These are phyloP conservation scores for Microctonus hyperodae DNA, from an alignment of 2,888 invertebrate species.

Conservation along the genomic window DNA sequence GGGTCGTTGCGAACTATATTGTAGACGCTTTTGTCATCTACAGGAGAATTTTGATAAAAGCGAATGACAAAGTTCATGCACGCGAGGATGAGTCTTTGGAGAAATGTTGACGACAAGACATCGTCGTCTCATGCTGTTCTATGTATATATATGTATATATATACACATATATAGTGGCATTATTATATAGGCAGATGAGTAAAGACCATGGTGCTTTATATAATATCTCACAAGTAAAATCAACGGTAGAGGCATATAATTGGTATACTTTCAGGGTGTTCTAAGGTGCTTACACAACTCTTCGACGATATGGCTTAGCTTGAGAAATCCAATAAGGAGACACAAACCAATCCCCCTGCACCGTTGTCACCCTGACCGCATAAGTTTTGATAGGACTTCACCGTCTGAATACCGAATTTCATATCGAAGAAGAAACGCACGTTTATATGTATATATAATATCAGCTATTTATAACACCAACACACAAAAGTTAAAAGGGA, in stretches of 20 bases:
- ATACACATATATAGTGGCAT: background rate
- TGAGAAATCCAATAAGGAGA: conserved; percentile 51
- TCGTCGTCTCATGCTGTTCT: background rate
- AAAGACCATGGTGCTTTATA: conserved; percentile 24
- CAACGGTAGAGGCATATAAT: conserved; percentile 28
- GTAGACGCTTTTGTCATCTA: conserved; percentile 37
- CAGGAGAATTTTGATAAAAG: conserved; percentile 40
- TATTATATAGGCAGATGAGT: conserved; percentile 9
- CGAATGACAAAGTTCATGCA: conserved; percentile 37
- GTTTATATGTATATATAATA: background rate
- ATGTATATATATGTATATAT: too few relatives aligned
- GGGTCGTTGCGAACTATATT: conserved; percentile 24
- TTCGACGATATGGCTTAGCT: conserved; percentile 24
- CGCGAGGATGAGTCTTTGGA: background rate
- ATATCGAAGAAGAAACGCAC: background rate
- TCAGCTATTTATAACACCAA: background rate
- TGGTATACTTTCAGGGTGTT: conserved; percentile 27
- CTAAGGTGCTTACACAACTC: conserved; percentile 27
- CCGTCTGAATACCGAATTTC: conserved; percentile 55
- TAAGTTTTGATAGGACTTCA: conserved; percentile 55
- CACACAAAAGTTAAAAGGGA: conserved; percentile 13
- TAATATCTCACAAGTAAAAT: conserved; percentile 15
- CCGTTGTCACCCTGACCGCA: conserved; percentile 43
- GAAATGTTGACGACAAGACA: background rate
- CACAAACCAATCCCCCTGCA: conserved; percentile 23